A percentile compares a stretch with the other conserved stretches of the same genome.
phyloP scores from a whole-genome alignment of 2,888 invertebrate genomes.

The Platycnemis pennipes region DNA sequence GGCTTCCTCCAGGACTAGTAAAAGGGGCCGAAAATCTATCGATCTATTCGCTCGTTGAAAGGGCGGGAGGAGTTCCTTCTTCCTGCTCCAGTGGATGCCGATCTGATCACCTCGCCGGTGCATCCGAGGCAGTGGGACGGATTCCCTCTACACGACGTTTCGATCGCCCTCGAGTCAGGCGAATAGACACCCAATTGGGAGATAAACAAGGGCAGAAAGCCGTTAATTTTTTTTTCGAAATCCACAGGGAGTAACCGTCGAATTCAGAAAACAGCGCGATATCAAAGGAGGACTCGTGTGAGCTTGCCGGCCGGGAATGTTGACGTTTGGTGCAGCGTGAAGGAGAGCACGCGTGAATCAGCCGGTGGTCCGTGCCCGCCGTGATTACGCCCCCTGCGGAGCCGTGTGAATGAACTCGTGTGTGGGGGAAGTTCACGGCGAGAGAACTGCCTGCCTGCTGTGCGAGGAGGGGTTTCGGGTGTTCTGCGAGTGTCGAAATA shows the following conservation, averaged over 20 bases:
- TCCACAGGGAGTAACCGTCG: background rate
- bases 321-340: background rate
- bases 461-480: background rate
- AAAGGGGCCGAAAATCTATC: slow-evolving; percentile 1
- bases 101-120: background rate
- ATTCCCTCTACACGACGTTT: background rate
- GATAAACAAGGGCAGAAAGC: background rate
- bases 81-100: background rate
- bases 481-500: background rate
- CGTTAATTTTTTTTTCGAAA: background rate
- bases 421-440: background rate
- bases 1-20: background rate
- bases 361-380: background rate
- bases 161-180: background rate
- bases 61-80: background rate
- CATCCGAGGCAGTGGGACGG: background rate
- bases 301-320: background rate
- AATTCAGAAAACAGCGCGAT: background rate
- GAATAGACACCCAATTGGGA: background rate
- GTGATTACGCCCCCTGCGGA: background rate
- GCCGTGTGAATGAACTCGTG: background rate
- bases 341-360: background rate
- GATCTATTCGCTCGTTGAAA: background rate
- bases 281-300: background rate
- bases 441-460: no score